Conservation (phyloP, 1,140 invertebrate genomes). For the Ceratina australensis region DNA sequence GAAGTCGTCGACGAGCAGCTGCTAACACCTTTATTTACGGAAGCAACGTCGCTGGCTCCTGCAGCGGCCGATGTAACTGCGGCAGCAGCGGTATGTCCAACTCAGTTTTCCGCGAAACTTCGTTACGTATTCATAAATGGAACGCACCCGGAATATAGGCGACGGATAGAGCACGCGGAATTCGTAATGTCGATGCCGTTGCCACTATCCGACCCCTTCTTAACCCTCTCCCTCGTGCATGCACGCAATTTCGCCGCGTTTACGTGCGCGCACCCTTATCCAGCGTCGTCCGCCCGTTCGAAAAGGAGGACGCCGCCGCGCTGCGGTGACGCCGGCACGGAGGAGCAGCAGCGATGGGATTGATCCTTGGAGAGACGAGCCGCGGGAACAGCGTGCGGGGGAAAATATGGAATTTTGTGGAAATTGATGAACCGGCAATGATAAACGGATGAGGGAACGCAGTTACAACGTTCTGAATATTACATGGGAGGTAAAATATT, state of each 20-base stretch:
- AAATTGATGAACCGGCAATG: not conserved
- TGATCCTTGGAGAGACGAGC: not conserved
- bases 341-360: not conserved
- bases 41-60: not conserved
- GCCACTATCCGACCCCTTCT: not conserved
- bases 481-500: no score
- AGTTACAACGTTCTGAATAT: not conserved
- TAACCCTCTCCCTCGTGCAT: conserved; percentile 10
- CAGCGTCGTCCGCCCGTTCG: not conserved
- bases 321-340: conserved; percentile 3
- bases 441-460: not conserved
- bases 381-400: not conserved
- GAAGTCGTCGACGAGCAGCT: conserved; percentile 40
- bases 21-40: conserved; percentile 45
- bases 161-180: conserved; percentile 60
- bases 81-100: conserved; percentile 38
- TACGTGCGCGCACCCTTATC: conserved; percentile 20
- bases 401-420: not conserved
- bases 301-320: conserved; percentile 19
- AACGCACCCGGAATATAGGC: conserved; percentile 65
- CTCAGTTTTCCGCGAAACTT: conserved; percentile 59
- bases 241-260: conserved; percentile 40
- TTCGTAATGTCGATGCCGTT: conserved; percentile 63
- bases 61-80: not conserved
- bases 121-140: conserved; percentile 71